phyloP scores from a whole-genome alignment of 2,797 vertebrate genomes.

The Prionace glauca region DNA sequence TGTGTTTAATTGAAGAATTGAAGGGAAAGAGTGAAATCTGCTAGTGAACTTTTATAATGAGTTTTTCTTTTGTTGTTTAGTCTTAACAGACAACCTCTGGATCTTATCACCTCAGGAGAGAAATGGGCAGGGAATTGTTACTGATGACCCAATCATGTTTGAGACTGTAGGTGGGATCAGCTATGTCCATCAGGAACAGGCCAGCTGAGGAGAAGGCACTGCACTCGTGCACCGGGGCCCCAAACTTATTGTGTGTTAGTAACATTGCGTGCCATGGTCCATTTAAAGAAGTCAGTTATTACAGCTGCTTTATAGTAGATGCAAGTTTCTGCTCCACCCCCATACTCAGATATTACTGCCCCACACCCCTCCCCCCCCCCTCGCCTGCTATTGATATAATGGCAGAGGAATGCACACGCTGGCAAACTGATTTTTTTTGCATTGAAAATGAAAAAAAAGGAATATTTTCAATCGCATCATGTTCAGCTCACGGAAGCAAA shows the following conservation, averaged over 20 bases:
- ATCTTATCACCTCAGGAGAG: not conserved
- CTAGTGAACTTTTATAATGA: too few relatives aligned
- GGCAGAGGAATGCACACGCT: not conserved
- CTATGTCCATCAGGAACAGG: not conserved
- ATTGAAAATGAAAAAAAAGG: not conserved
- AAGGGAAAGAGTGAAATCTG: not conserved
- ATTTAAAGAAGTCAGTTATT: not conserved
- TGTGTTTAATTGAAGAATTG: not conserved
- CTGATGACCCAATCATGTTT: not conserved
- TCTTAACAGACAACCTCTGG: not conserved
- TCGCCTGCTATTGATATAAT: not conserved
- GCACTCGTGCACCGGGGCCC: not conserved
- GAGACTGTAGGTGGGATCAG: not conserved
- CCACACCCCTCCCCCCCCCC: too few relatives aligned
- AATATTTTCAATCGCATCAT: not conserved
- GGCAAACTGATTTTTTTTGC: not conserved
- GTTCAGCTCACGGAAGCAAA: not conserved
- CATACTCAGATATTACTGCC: not conserved
- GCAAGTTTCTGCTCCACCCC: not conserved
- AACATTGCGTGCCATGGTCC: not conserved
- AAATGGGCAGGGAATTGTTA: not conserved
- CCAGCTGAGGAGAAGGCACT: not conserved
- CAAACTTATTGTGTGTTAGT: not conserved
- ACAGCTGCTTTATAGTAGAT: not conserved
- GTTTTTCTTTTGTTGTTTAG: not conserved